phyloP scores from a whole-genome alignment of 2,113 vertebrate species.

The Leucopsar rothschildi region DNA sequence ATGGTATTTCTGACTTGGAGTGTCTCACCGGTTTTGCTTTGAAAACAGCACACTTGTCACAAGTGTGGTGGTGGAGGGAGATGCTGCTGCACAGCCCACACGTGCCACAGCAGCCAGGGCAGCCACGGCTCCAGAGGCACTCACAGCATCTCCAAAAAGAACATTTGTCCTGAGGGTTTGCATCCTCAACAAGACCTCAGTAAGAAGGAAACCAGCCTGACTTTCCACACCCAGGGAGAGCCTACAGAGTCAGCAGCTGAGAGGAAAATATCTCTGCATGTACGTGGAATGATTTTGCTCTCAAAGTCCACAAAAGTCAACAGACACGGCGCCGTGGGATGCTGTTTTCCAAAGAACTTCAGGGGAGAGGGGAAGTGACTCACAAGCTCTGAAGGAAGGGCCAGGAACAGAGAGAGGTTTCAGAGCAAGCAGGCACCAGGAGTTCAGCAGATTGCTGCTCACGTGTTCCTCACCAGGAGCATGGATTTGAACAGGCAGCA shows the following conservation, averaged over 20 bases:
- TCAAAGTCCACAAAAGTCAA: background rate
- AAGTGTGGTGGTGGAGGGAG: rapidly evolving
- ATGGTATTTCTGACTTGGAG: too few species aligned
- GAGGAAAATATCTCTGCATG: background rate
- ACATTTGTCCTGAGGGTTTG: background rate
- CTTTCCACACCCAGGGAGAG: background rate
- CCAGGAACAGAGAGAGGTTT: background rate
- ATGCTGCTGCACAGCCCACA: rapidly evolving
- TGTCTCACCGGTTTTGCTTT: too few species aligned
- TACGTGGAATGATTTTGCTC: background rate
- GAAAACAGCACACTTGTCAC: background rate
- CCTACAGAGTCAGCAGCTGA: background rate
- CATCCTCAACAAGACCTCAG: background rate
- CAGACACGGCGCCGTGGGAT: background rate
- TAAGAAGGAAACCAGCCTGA: background rate
- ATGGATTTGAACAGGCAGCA: background rate
- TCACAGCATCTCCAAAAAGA: background rate
- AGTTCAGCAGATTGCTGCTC: background rate
- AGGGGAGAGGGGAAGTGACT: background rate
- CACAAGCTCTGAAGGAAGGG: background rate
- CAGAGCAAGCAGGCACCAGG: background rate
- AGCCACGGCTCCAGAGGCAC: rapidly evolving
- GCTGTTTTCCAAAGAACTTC: background rate
- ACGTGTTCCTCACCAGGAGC: background rate
- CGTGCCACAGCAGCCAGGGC: rapidly evolving